Conservation (phyloP, 2,797 vertebrate genomes). For the Acanthopagrus latus region DNA sequence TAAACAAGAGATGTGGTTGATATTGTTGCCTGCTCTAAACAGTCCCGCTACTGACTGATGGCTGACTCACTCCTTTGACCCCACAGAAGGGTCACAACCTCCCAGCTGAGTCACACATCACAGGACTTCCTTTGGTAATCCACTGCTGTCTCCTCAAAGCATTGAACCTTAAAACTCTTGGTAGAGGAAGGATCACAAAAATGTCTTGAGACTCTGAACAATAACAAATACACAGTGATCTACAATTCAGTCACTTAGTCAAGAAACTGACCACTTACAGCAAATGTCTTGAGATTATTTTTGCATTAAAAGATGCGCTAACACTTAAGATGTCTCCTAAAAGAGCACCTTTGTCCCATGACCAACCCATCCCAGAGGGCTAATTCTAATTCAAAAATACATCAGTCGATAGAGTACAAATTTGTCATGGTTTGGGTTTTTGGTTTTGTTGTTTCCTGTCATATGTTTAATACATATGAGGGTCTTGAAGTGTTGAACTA, state of each 20-base stretch:
- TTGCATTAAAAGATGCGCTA: neutral
- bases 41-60: neutral
- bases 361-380: no score
- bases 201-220: neutral
- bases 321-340: no score
- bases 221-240: neutral
- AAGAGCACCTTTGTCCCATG: no score
- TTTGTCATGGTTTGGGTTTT: no score
- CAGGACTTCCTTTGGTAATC: neutral
- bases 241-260: neutral
- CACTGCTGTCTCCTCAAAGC: neutral
- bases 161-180: neutral
- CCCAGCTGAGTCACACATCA: conserved; percentile 19
- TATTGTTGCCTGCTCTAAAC: conserved; percentile 12
- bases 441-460: no score
- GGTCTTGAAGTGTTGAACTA: no score
- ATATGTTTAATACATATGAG: no score
- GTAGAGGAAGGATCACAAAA: neutral
- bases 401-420: no score
- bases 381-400: no score
- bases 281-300: neutral
- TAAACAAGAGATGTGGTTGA: neutral
- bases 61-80: neutral
- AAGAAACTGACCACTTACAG: no score
- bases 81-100: conserved; percentile 10